Conservation (phyloP, 2,888 invertebrate genomes). For the Baronia brevicornis region DNA sequence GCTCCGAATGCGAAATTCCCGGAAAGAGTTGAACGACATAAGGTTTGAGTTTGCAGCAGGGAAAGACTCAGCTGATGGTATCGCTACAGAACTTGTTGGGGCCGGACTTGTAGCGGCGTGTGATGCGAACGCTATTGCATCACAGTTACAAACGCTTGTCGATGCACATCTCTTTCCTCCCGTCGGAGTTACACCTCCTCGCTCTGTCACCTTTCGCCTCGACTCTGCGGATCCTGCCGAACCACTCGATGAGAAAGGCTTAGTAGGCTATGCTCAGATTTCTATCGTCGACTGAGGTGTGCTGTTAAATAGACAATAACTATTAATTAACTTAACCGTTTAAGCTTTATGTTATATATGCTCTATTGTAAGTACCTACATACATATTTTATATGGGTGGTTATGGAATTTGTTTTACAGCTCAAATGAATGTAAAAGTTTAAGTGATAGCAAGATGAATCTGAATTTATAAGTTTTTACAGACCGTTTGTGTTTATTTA, state of each 20-base stretch:
- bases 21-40: constrained; percentile 97
- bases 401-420: constrained; percentile 50
- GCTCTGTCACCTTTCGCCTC: constrained; percentile 92
- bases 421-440: constrained; percentile 55
- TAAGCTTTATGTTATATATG: constrained; percentile 28
- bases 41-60: constrained; percentile 97
- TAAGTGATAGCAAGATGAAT: constrained; percentile 49
- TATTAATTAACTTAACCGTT: constrained; percentile 17
- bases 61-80: constrained; percentile 94
- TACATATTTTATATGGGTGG: constrained; percentile 53
- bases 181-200: constrained; percentile 71
- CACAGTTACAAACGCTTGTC: constrained; percentile 93
- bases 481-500: constrained; percentile 51
- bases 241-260: constrained; percentile 93
- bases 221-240: constrained; percentile 74
- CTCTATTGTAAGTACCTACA: constrained; percentile 40
- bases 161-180: constrained; percentile 68
- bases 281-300: constrained; percentile 87
- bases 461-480: constrained; percentile 61
- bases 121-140: constrained; percentile 94
- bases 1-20: constrained; percentile 92
- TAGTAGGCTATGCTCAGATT: constrained; percentile 98
- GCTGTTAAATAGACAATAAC: constrained; percentile 25
- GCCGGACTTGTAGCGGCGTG: constrained; percentile 95
- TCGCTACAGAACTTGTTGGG: constrained; percentile 96